Conservation (phyloP, 2,888 invertebrate species). For the Torymus texanus region DNA sequence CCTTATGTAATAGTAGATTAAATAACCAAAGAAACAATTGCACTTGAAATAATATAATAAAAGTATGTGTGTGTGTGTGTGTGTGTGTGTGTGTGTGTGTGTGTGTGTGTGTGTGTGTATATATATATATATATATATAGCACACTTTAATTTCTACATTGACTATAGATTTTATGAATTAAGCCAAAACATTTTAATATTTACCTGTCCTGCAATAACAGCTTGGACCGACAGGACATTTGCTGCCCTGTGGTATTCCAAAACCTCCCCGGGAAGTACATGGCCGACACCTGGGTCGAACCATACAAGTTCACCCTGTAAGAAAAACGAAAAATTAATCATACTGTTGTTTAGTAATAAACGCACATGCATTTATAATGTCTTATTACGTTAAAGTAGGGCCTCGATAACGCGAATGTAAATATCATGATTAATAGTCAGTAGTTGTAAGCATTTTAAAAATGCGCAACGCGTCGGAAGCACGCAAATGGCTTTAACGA, state of each 20-base stretch:
- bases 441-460: constrained; percentile 1
- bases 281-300: constrained; percentile 94
- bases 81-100: too few species aligned
- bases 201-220: constrained; percentile 89
- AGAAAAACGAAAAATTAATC: constrained; percentile 53
- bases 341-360: not conserved
- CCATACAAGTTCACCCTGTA: constrained; percentile 91
- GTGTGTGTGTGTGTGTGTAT: too few species aligned
- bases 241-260: constrained; percentile 92
- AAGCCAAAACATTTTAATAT: constrained; percentile 14
- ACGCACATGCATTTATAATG: not conserved
- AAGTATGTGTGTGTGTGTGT: too few species aligned
- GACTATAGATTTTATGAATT: not conserved
- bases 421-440: constrained; percentile 27
- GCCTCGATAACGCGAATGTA: not conserved
- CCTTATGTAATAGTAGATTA: too few species aligned
- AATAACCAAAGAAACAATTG: too few species aligned
- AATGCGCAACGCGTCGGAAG: constrained; percentile 18
- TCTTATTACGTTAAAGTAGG: too few species aligned
- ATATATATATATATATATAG: too few species aligned
- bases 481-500: constrained; percentile 31
- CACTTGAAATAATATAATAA: too few species aligned
- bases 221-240: constrained; percentile 93
- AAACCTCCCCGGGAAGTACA: constrained; percentile 92
- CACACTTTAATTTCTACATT: too few species aligned